Evolutionary conservation across 2,797 vertebrate species (phyloP), one percentile per base, ranked within the genome.

Genomic region (Urocyon cinereoargenteus): DNA sequence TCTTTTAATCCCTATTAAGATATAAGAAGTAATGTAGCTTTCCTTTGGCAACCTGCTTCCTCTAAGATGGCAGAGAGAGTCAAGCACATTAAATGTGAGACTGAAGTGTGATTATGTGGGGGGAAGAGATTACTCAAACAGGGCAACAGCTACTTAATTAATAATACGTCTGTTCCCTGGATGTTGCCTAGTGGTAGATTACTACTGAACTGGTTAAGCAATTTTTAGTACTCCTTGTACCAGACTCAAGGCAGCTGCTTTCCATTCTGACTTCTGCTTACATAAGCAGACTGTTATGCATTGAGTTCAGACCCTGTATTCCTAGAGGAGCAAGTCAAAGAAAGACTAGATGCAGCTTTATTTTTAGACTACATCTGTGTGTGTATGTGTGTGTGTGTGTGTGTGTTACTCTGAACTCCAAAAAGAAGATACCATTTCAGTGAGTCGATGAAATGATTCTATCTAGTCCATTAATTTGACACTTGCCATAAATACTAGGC

Each of bases 371-470:
- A n/a, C 13, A 86, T 66, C 13, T 93, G 0, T 94, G 16, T 70
- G 28, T 75, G 51, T 73, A 1, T 34, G 24, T 81, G 31, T 88
- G 13, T 49, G 5, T 59, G 9, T 55, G 12, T 31, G 40, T 49
- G 31, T 59, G 18, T 51, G 34, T 31, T 61, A 19, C 9, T 72
- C 89, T 90, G 21, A 96, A 95, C 21, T 93, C 28, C 40, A 94
- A 90, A 79, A 93, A 22, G 34, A 94, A 94, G 81, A 57, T 34
- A 49, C 3, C 53, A 26, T 70, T 96, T 40, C 26, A 64, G 36
- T 84, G 21, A 93, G 36, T 90, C 75, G 62, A 87, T 87, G 55
- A 94, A 90, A 92, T 94, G 28, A 86, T 97, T 97, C n/a, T 83
- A 22, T 72, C 61, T 90, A 51, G 26, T 92, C 10, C 72, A 78